Base-by-base conservation (phyloP, 2,797 vertebrate species). In the Hydrophis major region DNA sequence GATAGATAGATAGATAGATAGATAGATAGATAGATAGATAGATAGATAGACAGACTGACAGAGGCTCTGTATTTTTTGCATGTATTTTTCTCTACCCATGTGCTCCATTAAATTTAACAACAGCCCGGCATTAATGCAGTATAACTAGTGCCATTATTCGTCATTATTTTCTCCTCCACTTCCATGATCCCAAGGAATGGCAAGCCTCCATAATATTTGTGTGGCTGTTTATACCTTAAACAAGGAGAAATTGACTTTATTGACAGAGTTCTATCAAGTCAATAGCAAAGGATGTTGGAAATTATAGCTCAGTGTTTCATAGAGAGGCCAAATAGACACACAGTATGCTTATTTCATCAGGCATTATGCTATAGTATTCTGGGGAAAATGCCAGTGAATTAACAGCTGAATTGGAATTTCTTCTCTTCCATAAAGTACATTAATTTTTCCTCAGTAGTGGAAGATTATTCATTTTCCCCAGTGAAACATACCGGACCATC, bases 401-500 rank as follows among this genome's bases (percentile, higher is more conserved):
- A n/a, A 78, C 18, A 56, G 3, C 57, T 27, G 22, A 89, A 63
- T 12, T 86, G 74, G 74, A 42, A 37, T 57, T 27, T 66, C 53
- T 32, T 47, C 25, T 92, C 14, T 88, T 32, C 11, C 28, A 25
- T 32, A 88, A 66, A 42, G 12, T 56, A 32, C 6, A 0, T 56
- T 83, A 69, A 83, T 86, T 16, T 66, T 18, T 6, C 57, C 16
- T 3, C 32, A 50, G 28, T 6, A 4, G 6, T 18, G 13, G 18
- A 66, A 20, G 55, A 87, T 8, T 2, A 10, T 50, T 22, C 32
- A 6, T 60, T 47, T 20, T 88, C 22, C 7, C 28, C 0, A 0
- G 20, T 4, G 0, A n/a, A 92, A 97, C 98, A 98, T 94, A 99
- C 99, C 37, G 98, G 99, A 1, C 99, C 99, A 0, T 99, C 47